Conservation (phyloP, 2,888 invertebrate genomes). For the Empis livida region DNA sequence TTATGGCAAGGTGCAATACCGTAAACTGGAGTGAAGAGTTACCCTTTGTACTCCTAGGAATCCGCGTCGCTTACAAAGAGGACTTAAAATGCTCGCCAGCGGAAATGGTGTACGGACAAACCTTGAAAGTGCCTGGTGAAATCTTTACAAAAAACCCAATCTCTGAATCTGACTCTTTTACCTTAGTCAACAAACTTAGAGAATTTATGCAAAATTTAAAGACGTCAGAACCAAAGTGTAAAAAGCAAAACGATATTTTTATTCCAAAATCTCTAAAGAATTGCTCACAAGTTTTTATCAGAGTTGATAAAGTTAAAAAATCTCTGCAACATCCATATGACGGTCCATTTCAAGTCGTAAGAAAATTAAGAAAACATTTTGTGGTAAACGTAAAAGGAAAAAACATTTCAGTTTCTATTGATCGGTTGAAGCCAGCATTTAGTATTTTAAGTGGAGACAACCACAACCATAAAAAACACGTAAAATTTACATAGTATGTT, state of each 20-base stretch:
- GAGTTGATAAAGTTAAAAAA: background rate
- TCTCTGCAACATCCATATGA: slow-evolving; percentile 2
- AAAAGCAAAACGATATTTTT: no score
- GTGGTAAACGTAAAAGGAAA: background rate
- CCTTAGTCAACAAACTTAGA: no score
- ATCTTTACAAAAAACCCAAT: background rate
- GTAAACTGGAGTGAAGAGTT: background rate
- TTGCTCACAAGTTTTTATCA: background rate
- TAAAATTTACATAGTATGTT: no score
- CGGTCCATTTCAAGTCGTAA: slow-evolving; percentile 5
- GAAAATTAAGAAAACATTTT: background rate
- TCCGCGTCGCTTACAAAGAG: background rate
- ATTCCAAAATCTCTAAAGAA: no score
- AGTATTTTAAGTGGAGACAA: no score
- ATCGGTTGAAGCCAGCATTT: slow-evolving; percentile 10
- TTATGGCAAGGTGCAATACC: background rate
- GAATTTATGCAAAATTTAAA: no score
- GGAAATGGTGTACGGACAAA: background rate
- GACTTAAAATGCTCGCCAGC: background rate
- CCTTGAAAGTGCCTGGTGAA: background rate
- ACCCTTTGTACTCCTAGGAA: no score
- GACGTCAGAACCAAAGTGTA: no score
- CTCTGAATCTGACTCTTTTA: no score
- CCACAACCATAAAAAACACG: no score
- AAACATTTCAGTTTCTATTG: slow-evolving; percentile 3